phyloP scores from a whole-genome alignment of 2,113 vertebrate species.

The Passer domesticus region DNA sequence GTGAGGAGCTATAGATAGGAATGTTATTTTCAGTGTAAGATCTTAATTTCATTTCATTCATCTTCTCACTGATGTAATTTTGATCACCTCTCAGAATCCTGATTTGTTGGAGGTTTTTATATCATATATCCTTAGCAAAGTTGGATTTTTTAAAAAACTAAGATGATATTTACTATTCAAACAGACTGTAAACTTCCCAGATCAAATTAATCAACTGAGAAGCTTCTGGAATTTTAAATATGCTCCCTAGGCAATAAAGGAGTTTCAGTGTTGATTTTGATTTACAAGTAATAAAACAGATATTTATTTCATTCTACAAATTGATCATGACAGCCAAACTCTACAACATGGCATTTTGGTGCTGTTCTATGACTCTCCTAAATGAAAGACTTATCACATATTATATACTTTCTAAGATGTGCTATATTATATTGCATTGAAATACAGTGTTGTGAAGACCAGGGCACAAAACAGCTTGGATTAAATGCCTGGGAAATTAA shows the following conservation, averaged over 20 bases:
- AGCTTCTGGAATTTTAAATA: conserved; percentile 19
- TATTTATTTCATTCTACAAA: conserved; percentile 18
- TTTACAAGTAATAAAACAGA: conserved; percentile 33
- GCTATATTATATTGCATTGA: neutral
- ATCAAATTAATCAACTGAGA: conserved; percentile 28
- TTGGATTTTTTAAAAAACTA: neutral
- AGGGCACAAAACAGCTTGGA: neutral
- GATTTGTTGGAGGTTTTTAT: neutral
- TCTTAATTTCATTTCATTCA: neutral
- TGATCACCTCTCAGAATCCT: neutral
- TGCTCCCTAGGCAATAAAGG: conserved; percentile 27
- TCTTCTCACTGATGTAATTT: neutral
- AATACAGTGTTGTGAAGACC: neutral
- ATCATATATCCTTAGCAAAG: neutral
- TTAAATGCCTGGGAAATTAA: conserved; percentile 38
- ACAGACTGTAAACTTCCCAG: conserved; percentile 1
- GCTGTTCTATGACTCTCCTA: neutral
- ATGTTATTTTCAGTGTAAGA: conserved; percentile 26
- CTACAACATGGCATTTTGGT: neutral
- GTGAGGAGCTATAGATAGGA: conserved; percentile 11
- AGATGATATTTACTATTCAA: conserved; percentile 28
- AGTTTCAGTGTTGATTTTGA: conserved; percentile 10
- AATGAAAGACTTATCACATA: conserved; percentile 8
- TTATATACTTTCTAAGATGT: neutral
- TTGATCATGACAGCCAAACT: conserved; percentile 11